These are phyloP conservation scores for Drosophila melanogaster DNA, from an alignment of 1,140 invertebrate species.

Conservation along the genomic window Release_6_plus_ISO1_MT NT_037436.4:17785501-17786000, in stretches of 20 bases:
- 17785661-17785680: background rate
- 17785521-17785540: slow-evolving; percentile 45
- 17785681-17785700: too few relatives aligned
- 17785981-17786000: slow-evolving; percentile 13
- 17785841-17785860: slow-evolving; percentile 35
- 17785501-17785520: background rate
- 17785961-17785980: slow-evolving; percentile 49
- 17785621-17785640: background rate
- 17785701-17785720: too few relatives aligned
- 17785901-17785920: slow-evolving; percentile 56
- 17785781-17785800: slow-evolving; percentile 35
- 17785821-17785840: background rate
- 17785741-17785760: background rate
- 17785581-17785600: background rate
- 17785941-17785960: slow-evolving; percentile 64
- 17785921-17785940: slow-evolving; percentile 77
- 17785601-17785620: slow-evolving; percentile 15
- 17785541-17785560: slow-evolving; percentile 18
- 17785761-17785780: slow-evolving; percentile 22
- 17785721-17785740: background rate
- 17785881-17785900: background rate
- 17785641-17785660: background rate
- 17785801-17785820: slow-evolving; percentile 1
- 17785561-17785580: slow-evolving; percentile 8
- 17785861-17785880: slow-evolving; percentile 21